A percentile compares a stretch with the other conserved stretches of the same genome.
Conservation (phyloP, 37 sponge, comb jelly and placozoan species). For the Cliona cf. orientalis region DNA sequence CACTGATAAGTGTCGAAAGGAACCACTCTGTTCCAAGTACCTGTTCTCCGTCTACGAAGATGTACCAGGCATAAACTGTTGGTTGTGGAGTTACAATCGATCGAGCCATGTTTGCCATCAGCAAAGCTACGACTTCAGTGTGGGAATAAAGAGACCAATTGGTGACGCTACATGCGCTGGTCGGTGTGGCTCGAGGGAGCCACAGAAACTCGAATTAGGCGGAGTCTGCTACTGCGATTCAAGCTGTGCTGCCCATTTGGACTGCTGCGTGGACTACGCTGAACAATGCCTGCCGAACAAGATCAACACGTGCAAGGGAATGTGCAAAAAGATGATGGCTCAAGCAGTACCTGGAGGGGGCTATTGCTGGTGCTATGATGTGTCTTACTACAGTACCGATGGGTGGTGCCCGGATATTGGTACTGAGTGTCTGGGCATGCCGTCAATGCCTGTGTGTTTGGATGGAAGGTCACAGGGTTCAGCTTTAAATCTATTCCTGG, state of each 20-base stretch:
- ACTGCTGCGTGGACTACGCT: slow-evolving; percentile 52
- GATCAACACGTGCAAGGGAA: slow-evolving; percentile 21
- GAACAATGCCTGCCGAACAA: slow-evolving; percentile 8
- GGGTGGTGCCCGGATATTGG: slow-evolving; percentile 43
- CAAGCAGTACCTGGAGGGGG: slow-evolving; percentile 37
- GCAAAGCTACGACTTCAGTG: slow-evolving; percentile 12
- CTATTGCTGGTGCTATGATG: slow-evolving; percentile 40
- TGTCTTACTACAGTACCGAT: slow-evolving; percentile 20
- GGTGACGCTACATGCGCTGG: slow-evolving; percentile 28
- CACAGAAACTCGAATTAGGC: slow-evolving; percentile 1
- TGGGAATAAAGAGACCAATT: slow-evolving; percentile 39
- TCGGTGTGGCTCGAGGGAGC: slow-evolving; percentile 11
- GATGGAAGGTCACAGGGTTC: slow-evolving; percentile 40
- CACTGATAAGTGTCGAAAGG: slow-evolving; percentile 2
- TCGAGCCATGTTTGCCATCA: slow-evolving; percentile 22
- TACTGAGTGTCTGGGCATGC: not conserved
- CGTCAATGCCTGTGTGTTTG: slow-evolving; percentile 22
- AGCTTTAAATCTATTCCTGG: slow-evolving; percentile 36
- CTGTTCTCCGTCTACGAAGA: slow-evolving; percentile 5
- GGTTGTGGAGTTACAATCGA: slow-evolving; percentile 48
- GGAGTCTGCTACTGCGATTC: slow-evolving; percentile 55
- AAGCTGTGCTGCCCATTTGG: slow-evolving; percentile 32
- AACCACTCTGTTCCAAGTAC: slow-evolving; percentile 37
- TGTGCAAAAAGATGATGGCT: not conserved
- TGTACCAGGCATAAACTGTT: slow-evolving; percentile 23